A percentile compares a stretch with the other conserved stretches of the same genome.
phyloP scores from a whole-genome alignment of 2,113 vertebrate genomes.

The Motacilla tschutschensis region DNA sequence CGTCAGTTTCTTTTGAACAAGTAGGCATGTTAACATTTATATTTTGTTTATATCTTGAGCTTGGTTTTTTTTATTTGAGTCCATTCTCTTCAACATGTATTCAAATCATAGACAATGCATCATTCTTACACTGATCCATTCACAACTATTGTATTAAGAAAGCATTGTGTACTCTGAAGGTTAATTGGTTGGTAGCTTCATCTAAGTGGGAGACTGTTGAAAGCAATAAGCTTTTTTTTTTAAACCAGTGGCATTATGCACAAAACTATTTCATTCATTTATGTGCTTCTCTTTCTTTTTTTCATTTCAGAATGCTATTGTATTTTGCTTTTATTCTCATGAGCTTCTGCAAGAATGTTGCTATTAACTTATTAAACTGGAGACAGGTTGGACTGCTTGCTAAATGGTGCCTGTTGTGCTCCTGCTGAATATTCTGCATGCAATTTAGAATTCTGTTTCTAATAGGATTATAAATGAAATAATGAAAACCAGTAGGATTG shows the following conservation, averaged over 20 bases:
- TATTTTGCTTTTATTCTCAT: constrained; percentile 35
- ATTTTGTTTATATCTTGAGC: not conserved
- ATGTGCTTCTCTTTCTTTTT: not conserved
- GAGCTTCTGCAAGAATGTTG: constrained; percentile 1
- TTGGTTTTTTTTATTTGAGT: not conserved
- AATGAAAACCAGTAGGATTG: not conserved
- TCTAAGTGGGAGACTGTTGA: constrained; percentile 28
- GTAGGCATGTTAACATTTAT: constrained; percentile 1
- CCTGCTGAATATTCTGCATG: not conserved
- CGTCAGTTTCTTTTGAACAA: not conserved
- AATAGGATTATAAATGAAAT: constrained; percentile 48
- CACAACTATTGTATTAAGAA: not conserved
- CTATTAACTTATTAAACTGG: constrained; percentile 30
- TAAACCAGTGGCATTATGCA: not conserved
- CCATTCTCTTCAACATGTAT: not conserved
- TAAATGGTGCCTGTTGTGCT: constrained; percentile 24
- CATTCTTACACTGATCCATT: not conserved
- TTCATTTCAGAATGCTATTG: constrained; percentile 43
- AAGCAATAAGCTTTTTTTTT: not conserved
- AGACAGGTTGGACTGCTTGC: constrained; percentile 1
- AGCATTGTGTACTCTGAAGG: not conserved
- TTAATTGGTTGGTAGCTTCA: constrained; percentile 38
- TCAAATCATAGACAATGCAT: not conserved
- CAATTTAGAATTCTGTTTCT: constrained; percentile 23
- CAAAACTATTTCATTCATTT: constrained; percentile 23